These are phyloP conservation scores for Drosophila nigrodunni DNA, from an alignment of 1,140 invertebrate species.

Conservation along the genomic window DNA sequence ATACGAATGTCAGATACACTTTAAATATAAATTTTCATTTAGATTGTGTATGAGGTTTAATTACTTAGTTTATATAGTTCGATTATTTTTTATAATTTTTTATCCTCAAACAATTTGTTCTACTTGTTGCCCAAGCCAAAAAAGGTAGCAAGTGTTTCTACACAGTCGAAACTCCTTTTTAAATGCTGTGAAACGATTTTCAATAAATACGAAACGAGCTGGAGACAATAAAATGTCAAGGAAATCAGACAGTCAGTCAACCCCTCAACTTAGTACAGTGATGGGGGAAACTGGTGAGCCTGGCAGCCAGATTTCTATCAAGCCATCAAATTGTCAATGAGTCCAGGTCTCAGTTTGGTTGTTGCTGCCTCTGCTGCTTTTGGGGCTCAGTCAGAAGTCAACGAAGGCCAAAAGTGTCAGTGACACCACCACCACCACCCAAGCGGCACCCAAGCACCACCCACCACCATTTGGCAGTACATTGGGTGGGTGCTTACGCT, in stretches of 20 bases:
- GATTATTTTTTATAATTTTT: too few species aligned
- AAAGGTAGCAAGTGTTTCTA: not conserved
- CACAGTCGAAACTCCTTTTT: conserved; percentile 19
- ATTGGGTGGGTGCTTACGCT: not conserved
- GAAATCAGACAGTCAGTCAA: conserved; percentile 59
- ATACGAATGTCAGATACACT: conserved; percentile 7
- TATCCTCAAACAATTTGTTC: too few species aligned
- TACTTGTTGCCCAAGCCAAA: not conserved
- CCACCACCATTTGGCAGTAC: not conserved
- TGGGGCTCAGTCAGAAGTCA: conserved; percentile 71
- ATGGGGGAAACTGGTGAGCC: not conserved
- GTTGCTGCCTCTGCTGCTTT: conserved; percentile 15
- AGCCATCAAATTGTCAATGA: conserved; percentile 80
- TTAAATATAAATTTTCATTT: not conserved
- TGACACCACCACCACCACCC: conserved; percentile 51
- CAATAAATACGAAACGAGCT: conserved; percentile 76
- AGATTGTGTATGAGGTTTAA: too few species aligned
- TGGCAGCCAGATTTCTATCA: conserved; percentile 69
- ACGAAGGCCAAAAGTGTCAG: conserved; percentile 64
- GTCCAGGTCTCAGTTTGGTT: conserved; percentile 27
- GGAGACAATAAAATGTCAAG: conserved; percentile 76
- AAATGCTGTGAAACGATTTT: conserved; percentile 60
- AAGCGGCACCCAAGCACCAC: not conserved
- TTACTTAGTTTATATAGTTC: too few species aligned
- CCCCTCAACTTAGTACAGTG: not conserved